phyloP scores from a whole-genome alignment of 2,113 vertebrate species.

The Arizona elegans region DNA sequence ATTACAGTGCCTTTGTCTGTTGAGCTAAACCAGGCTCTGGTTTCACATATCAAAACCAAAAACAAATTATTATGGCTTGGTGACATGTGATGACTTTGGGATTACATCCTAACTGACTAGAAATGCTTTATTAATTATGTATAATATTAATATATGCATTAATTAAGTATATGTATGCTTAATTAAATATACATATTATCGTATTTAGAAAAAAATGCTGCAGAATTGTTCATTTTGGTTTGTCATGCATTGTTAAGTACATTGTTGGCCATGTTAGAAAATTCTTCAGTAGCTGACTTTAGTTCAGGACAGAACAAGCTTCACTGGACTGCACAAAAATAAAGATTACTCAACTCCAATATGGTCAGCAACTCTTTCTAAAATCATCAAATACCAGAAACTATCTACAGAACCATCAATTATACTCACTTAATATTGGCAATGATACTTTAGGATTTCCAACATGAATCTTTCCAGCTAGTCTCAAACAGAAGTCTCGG shows the following conservation, averaged over 20 bases:
- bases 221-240: not conserved
- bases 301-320: not conserved
- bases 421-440: not conserved
- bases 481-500: not conserved
- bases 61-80: not conserved
- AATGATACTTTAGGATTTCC: not conserved
- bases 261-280: not conserved
- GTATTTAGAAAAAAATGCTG: not conserved
- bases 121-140: not conserved
- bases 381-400: not conserved
- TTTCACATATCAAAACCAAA: not conserved
- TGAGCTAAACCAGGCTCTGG: too few relatives aligned
- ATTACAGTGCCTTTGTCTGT: too few relatives aligned
- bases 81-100: not conserved
- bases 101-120: not conserved
- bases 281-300: not conserved
- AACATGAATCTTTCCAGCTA: not conserved
- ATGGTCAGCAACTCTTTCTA: not conserved
- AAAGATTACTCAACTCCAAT: not conserved
- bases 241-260: not conserved
- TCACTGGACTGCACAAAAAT: not conserved
- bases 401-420: not conserved
- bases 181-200: not conserved
- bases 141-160: too few relatives aligned
- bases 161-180: too few relatives aligned